Evolutionary conservation across 1,140 invertebrate genomes (phyloP).

Genomic region (Drosophila subpulchrella): DNA sequence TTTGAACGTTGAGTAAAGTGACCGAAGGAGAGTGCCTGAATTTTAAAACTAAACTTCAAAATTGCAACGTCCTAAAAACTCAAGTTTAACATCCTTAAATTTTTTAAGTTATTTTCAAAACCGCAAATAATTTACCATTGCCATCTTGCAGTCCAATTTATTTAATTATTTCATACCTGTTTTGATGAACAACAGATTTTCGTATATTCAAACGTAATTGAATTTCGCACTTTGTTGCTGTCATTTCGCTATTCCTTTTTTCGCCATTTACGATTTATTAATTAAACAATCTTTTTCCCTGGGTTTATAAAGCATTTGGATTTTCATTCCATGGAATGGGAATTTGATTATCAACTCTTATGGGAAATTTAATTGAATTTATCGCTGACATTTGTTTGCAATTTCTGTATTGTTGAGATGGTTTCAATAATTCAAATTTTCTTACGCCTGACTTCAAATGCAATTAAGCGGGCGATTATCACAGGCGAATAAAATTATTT

Average conservation of each 20-base stretch:
- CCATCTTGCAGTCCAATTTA: not conserved
- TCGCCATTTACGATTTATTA: slow-evolving; percentile 20
- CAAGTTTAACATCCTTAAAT: not conserved
- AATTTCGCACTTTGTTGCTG: slow-evolving; percentile 17
- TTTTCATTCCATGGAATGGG: slow-evolving; percentile 20
- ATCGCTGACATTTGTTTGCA: slow-evolving; percentile 53
- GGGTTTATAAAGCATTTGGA: slow-evolving; percentile 28
- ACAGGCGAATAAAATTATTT: slow-evolving; percentile 20
- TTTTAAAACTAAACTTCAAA: not conserved
- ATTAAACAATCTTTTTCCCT: slow-evolving; percentile 39
- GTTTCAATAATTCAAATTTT: slow-evolving; percentile 58
- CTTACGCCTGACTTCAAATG: slow-evolving; percentile 67
- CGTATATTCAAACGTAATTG: slow-evolving; percentile 32
- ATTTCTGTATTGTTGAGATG: slow-evolving; percentile 15
- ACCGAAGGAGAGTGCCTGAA: too few species aligned
- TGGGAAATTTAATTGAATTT: slow-evolving; percentile 70
- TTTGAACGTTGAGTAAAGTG: not conserved
- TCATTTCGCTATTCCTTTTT: not conserved
- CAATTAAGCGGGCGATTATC: slow-evolving; percentile 60
- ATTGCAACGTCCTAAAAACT: not conserved
- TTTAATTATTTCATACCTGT: slow-evolving; percentile 9
- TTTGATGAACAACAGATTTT: slow-evolving; percentile 25
- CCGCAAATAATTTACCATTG: not conserved
- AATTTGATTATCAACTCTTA: slow-evolving; percentile 60
- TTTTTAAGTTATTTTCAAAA: not conserved